A percentile compares a stretch with the other conserved stretches of the same genome.
These are phyloP conservation scores for Procambarus clarkii DNA, from an alignment of 1,140 invertebrate genomes.

Conservation along the genomic window DNA sequence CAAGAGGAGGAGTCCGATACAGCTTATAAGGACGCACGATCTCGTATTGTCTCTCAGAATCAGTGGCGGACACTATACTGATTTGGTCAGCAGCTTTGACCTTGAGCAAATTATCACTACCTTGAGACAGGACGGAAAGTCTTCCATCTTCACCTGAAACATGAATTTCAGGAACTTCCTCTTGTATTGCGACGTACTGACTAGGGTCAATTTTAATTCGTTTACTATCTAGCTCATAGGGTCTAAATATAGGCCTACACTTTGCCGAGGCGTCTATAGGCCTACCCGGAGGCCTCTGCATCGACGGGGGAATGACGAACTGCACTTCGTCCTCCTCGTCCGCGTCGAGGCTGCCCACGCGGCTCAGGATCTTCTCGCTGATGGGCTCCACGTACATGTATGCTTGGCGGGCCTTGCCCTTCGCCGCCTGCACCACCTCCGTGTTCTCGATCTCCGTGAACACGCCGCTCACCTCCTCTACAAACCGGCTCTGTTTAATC, in stretches of 20 bases:
- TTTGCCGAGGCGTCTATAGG: slow-evolving; percentile 22
- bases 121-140: slow-evolving; percentile 65
- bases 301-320: slow-evolving; percentile 67
- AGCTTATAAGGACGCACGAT: slow-evolving; percentile 68
- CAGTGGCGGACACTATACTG: slow-evolving; percentile 71
- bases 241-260: slow-evolving; percentile 34
- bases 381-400: slow-evolving; percentile 71
- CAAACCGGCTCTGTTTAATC: slow-evolving; percentile 52
- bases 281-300: slow-evolving; percentile 38
- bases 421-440: slow-evolving; percentile 69
- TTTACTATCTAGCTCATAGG: slow-evolving; percentile 33
- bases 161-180: slow-evolving; percentile 63
- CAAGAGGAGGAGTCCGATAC: slow-evolving; percentile 68
- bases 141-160: slow-evolving; percentile 68
- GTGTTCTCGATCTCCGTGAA: slow-evolving; percentile 63
- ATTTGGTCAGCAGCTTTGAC: slow-evolving; percentile 71
- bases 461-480: slow-evolving; percentile 59
- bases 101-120: slow-evolving; percentile 68
- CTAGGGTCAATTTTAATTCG: slow-evolving; percentile 40
- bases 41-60: slow-evolving; percentile 71
- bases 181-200: slow-evolving; percentile 62
- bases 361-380: slow-evolving; percentile 67
- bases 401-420: slow-evolving; percentile 61
- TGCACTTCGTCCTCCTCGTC: slow-evolving; percentile 66
- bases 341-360: slow-evolving; percentile 65